Evolutionary conservation across 1,140 invertebrate genomes (phyloP).

Genomic region (Eriosoma lanigerum): DNA sequence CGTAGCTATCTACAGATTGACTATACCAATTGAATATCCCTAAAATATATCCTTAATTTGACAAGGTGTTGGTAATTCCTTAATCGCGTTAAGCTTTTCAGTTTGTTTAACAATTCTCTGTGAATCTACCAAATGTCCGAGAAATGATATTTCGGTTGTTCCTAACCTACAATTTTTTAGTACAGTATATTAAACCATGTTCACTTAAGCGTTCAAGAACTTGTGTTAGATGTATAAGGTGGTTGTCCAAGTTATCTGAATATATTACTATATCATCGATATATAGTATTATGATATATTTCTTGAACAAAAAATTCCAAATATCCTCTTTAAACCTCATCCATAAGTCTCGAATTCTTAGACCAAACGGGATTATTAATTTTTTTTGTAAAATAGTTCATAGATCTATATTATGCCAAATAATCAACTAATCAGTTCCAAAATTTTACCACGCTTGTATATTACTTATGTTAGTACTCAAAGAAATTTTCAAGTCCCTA

Average conservation of each 20-base stretch:
- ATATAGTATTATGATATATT: too few species aligned
- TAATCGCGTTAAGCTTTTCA: slow-evolving; percentile 57
- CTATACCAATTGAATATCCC: slow-evolving; percentile 53
- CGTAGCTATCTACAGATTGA: neutral
- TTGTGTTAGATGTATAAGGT: slow-evolving; percentile 41
- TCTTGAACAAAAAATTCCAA: slow-evolving; percentile 53
- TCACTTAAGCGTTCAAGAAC: slow-evolving; percentile 46
- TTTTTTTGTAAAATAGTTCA: too few species aligned
- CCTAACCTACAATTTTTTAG: slow-evolving; percentile 17
- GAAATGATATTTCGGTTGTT: slow-evolving; percentile 9
- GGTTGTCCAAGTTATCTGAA: slow-evolving; percentile 38
- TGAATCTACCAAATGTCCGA: slow-evolving; percentile 58
- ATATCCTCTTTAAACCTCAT: slow-evolving; percentile 56
- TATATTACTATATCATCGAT: slow-evolving; percentile 54
- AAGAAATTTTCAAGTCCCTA: too few species aligned
- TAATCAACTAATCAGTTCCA: too few species aligned
- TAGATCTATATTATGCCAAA: too few species aligned
- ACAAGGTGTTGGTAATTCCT: slow-evolving; percentile 56
- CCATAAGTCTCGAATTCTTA: slow-evolving; percentile 57
- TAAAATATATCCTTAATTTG: slow-evolving; percentile 56
- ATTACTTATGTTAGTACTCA: too few species aligned
- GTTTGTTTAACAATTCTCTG: slow-evolving; percentile 57
- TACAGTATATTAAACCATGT: neutral
- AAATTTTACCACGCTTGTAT: too few species aligned
- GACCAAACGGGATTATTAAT: slow-evolving; percentile 59